Base-by-base conservation (phyloP, 2,888 invertebrate species). In the Geotrupes spiniger region DNA sequence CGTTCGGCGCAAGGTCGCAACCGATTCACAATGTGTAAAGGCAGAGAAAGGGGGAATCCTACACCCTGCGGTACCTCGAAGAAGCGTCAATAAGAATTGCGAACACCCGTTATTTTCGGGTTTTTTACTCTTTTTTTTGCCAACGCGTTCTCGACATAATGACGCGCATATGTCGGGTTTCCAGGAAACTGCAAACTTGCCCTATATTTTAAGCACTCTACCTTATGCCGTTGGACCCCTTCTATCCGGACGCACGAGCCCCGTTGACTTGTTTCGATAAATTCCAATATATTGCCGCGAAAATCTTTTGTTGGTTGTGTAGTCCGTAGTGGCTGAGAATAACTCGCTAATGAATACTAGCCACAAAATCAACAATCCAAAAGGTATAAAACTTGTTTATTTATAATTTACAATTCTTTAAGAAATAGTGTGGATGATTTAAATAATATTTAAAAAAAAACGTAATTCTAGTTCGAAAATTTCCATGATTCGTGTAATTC, bases 131-230 rank as follows among this genome's bases (percentile, higher is more conserved):
- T 27, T 46, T 51, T 52, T 54, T 54, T 54, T 52, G 49, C 31
- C 25, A 31, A 28, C 17, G 46, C 38, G 41, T 44, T 49, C 44
- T 47, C 42, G 45, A 53, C 39, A 52, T 59, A 58, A 57, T 57
- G 54, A 56, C 53, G 56, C 46, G 50, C 59, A 58, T 54, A 58
- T 58, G 58, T 57, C 50, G 42, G 47, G 53, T 53, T 40, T 46
- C 45, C 45, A 27, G 39, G 47, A 47, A 43, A 44, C 43, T 44
- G 46, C 40, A 28, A 46, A 50, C 45, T 46, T 46, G 50, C 38
- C 50, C 50, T 42, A 50, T 14, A 46, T 50, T 46, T 46, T 29
- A 17, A 11, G 21, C 31, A 29, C 29, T 42, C 28, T 25, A 39
- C 27, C 25, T 39, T 33, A 33, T 33, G 33, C 33, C 33, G 11